Conservation (phyloP, 1,140 invertebrate genomes). For the Cheumatopsyche charites region DNA sequence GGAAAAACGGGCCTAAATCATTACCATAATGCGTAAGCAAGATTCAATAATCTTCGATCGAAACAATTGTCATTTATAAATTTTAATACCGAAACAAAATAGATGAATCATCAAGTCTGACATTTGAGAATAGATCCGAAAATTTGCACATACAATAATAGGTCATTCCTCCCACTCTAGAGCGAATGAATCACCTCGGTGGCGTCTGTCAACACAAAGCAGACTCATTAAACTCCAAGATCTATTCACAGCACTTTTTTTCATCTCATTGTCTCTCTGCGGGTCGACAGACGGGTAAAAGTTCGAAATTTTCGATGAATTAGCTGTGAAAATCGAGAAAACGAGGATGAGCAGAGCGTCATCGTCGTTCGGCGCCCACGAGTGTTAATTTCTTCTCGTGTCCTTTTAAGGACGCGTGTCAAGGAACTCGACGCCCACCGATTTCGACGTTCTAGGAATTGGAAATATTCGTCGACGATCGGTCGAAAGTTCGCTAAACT, state of each 20-base stretch:
- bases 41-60: not conserved
- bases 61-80: not conserved
- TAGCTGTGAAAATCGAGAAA: not conserved
- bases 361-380: not conserved
- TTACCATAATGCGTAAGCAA: too few relatives aligned
- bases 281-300: too few relatives aligned
- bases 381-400: not conserved
- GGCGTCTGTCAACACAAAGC: not conserved
- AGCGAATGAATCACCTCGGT: slow-evolving; percentile 3
- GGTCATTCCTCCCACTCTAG: slow-evolving; percentile 10
- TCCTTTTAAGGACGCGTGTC: slow-evolving; percentile 25
- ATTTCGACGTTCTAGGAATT: not conserved
- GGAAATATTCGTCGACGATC: not conserved
- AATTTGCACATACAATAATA: slow-evolving; percentile 1
- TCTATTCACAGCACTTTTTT: too few relatives aligned
- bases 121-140: not conserved
- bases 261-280: too few relatives aligned
- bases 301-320: not conserved
- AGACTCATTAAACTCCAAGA: too few relatives aligned
- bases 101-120: too few relatives aligned
- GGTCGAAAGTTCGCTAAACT: too few relatives aligned
- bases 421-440: slow-evolving; percentile 15
- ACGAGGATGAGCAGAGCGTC: not conserved
- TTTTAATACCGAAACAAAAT: too few relatives aligned
- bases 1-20: too few relatives aligned